Percentiles rank a stretch among this genome's conserved stretches.
phyloP scores from a whole-genome alignment of 2,797 vertebrate genomes.

The Sciurus carolinensis region DNA sequence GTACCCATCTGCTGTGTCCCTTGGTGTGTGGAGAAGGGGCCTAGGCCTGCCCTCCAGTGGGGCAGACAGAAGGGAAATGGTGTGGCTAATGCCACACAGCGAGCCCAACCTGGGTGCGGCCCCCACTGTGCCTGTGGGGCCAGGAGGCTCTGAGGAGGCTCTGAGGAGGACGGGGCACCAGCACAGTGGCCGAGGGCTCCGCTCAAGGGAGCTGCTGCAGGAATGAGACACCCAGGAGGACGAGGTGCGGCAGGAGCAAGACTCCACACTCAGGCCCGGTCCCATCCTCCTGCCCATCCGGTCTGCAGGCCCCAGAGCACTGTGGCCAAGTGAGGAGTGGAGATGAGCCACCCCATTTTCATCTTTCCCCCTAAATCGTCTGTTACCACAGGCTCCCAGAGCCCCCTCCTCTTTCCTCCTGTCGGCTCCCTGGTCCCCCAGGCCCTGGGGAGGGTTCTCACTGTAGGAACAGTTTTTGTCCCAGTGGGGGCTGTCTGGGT shows the following conservation, averaged over 20 bases:
- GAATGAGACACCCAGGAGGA: neutral
- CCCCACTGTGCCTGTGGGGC: neutral
- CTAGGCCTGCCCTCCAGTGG: neutral
- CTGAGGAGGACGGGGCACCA: neutral
- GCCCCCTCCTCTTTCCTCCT: no score
- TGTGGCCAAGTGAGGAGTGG: neutral
- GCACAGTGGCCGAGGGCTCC: neutral
- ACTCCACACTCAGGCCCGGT: fast-evolving
- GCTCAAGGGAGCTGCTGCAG: neutral
- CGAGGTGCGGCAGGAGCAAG: neutral
- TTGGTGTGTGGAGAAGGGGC: neutral
- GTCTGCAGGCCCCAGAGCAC: neutral
- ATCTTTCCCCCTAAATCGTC: neutral
- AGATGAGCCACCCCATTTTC: neutral
- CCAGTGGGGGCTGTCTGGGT: neutral
- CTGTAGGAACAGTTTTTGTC: no score
- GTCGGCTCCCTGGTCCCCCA: neutral
- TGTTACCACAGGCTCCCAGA: neutral
- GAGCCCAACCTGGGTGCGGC: no score
- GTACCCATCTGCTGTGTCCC: neutral
- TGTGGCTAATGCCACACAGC: no score
- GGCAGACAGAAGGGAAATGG: no score
- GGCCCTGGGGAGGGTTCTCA: no score
- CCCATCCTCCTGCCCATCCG: fast-evolving
- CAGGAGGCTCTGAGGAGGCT: neutral